These are phyloP conservation scores for Scrobipalpa atriplicella DNA, from an alignment of 2,888 invertebrate genomes.

Conservation along the genomic window DNA sequence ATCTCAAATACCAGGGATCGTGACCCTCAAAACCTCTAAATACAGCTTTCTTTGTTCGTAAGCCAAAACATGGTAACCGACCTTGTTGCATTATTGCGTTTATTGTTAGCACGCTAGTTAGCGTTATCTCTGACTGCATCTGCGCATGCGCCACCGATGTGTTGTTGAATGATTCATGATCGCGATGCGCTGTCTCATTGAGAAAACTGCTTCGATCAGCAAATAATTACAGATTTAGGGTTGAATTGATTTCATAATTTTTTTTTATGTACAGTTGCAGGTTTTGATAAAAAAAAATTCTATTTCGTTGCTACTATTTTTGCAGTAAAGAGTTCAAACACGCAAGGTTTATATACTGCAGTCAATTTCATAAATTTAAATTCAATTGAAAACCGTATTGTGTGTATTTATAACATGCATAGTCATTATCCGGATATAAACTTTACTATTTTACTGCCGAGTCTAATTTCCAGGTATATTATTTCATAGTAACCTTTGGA, in stretches of 20 bases:
- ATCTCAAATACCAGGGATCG: neutral
- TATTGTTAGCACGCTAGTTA: constrained; percentile 18
- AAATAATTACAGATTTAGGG: neutral
- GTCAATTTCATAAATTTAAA: too few relatives aligned
- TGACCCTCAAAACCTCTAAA: constrained; percentile 13
- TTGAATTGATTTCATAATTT: too few relatives aligned
- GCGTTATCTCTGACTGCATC: constrained; percentile 12
- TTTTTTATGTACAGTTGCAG: too few relatives aligned
- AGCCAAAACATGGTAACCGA: neutral
- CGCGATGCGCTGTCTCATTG: neutral
- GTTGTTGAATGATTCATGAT: neutral
- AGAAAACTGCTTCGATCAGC: neutral
- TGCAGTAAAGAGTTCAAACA: too few relatives aligned
- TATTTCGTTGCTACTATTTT: too few relatives aligned
- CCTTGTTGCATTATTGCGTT: constrained; percentile 9
- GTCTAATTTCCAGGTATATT: neutral
- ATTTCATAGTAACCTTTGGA: neutral
- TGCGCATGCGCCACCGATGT: neutral
- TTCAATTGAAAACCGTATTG: too few relatives aligned
- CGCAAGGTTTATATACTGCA: too few relatives aligned
- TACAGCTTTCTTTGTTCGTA: constrained; percentile 16
- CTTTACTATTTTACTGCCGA: neutral
- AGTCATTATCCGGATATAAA: too few relatives aligned
- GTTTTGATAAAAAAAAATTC: too few relatives aligned
- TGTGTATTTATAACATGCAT: too few relatives aligned